phyloP scores from a whole-genome alignment of 2,113 vertebrate genomes.

The Ptychochromis oligacanthus region DNA sequence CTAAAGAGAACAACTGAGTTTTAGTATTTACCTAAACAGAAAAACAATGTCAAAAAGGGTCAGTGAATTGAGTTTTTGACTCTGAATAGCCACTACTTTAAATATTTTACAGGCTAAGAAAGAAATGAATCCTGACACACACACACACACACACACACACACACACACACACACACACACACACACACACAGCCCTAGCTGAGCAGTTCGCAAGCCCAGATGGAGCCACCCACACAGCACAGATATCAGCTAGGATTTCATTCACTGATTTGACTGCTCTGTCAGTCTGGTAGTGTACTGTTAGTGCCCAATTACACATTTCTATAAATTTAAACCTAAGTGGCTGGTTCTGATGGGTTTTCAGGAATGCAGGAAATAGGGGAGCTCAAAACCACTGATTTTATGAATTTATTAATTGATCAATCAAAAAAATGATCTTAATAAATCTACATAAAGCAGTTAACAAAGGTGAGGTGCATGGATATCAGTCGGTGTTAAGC shows the following conservation, averaged over 20 bases:
- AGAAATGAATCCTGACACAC: not conserved
- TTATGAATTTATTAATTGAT: not conserved
- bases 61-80: not conserved
- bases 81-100: not conserved
- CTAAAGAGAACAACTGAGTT: not conserved
- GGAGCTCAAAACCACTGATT: not conserved
- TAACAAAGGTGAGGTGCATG: not conserved
- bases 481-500: not conserved
- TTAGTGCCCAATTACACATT: slow-evolving; percentile 20
- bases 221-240: slow-evolving; percentile 69
- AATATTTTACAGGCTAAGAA: not conserved
- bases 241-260: slow-evolving; percentile 55
- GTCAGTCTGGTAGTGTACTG: slow-evolving; percentile 15
- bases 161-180: not conserved
- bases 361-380: not conserved
- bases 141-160: not conserved
- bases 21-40: not conserved
- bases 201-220: slow-evolving; percentile 67
- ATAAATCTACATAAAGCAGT: not conserved
- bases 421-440: not conserved
- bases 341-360: not conserved
- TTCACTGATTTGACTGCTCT: slow-evolving; percentile 57
- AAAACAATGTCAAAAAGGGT: not conserved
- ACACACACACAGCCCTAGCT: not conserved
- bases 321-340: not conserved